phyloP scores from a whole-genome alignment of 2,888 invertebrate species.

The Melieria crassipennis region DNA sequence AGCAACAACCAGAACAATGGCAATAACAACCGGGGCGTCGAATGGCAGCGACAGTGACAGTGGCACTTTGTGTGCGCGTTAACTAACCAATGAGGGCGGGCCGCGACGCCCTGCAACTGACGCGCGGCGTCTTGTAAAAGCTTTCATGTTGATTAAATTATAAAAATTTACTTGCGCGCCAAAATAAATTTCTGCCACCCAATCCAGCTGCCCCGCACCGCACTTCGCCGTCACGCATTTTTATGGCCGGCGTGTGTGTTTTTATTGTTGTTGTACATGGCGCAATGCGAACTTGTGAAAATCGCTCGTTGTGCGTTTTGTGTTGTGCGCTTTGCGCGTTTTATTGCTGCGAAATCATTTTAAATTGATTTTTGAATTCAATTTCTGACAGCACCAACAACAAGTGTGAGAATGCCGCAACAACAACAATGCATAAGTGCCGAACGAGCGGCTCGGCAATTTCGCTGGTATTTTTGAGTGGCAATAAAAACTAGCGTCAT shows the following conservation, averaged over 20 bases:
- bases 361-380: constrained; percentile 32
- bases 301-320: background rate
- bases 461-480: no score
- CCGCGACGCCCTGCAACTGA: no score
- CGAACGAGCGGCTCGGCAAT: no score
- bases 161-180: constrained; percentile 42
- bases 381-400: constrained; percentile 11
- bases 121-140: constrained; percentile 16
- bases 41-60: background rate
- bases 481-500: no score
- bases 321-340: background rate
- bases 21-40: constrained; percentile 9
- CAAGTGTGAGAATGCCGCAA: no score
- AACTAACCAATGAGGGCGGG: no score
- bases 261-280: constrained; percentile 10
- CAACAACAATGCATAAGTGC: no score
- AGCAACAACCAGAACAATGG: background rate
- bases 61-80: no score
- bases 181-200: background rate
- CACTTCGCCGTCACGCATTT: background rate
- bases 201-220: background rate
- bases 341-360: constrained; percentile 25
- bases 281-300: background rate
- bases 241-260: constrained; percentile 3
- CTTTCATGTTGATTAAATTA: constrained; percentile 57